A percentile compares a stretch with the other conserved stretches of the same genome.
Evolutionary conservation across 1,140 invertebrate species (phyloP).

Genomic region (Drosophila triauraria): DNA sequence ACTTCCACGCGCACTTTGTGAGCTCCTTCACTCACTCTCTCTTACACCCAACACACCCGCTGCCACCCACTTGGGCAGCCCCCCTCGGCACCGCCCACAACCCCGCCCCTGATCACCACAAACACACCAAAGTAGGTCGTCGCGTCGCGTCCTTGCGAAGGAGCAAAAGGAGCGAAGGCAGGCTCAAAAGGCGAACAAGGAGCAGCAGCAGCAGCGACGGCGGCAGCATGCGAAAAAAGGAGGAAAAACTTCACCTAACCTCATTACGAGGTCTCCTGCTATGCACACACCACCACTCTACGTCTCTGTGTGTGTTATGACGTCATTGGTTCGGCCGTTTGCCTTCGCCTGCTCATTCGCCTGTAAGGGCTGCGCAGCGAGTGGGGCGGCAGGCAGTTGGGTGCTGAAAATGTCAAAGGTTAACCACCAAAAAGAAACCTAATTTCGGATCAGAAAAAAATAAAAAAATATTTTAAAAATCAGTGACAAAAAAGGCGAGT

Average conservation of each 20-base stretch:
- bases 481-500: neutral
- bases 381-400: conserved; percentile 3
- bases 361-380: conserved; percentile 62
- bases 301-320: conserved; percentile 54
- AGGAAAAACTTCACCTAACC: conserved; percentile 75
- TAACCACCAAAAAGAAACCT: neutral
- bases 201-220: conserved; percentile 8
- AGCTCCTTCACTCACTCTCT: conserved; percentile 10
- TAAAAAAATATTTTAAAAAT: neutral
- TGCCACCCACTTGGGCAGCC: conserved; percentile 21
- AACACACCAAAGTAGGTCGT: conserved; percentile 68
- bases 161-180: conserved; percentile 45
- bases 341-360: conserved; percentile 62
- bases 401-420: conserved; percentile 38
- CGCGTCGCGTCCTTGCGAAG: conserved; percentile 56
- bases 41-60: neutral
- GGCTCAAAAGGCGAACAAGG: conserved; percentile 40
- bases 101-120: neutral
- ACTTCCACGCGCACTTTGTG: conserved; percentile 57
- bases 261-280: conserved; percentile 68
- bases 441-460: neutral
- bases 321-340: conserved; percentile 74
- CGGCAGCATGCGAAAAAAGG: conserved; percentile 18
- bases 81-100: neutral
- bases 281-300: conserved; percentile 16